Base-by-base conservation (phyloP, 1,140 invertebrate species). In the Ceratosolen solmsi region DNA sequence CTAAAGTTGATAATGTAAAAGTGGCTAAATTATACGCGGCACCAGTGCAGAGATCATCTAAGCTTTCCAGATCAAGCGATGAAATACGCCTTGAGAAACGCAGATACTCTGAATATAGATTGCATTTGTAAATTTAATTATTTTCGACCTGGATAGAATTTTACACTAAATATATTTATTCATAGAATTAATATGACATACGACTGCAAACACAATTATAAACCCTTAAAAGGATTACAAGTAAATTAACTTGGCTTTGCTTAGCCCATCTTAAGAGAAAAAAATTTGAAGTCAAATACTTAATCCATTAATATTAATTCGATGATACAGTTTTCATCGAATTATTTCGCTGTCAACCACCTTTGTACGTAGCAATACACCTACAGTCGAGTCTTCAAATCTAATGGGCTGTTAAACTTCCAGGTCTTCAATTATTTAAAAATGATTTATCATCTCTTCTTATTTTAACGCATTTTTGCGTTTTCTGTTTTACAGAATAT, bases 401-500 rank as follows among this genome's bases (percentile, higher is more conserved):
- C 76, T 83, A 83, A 63, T 74, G 76, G 82, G 76, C 76, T 79
- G 49, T 79, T 49, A 83, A 79, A 83, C 70, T 83, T 83, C 76
- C 76, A 79, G 70, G 58, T 83, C 41, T 84, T 71, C 25, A 78
- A 77, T 84, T 76, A 60, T 76, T 82, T 79, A 79, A 81, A 54
- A 75, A 82, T 68, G 75, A 38, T 84, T 80, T 78, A 75, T 83
- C 73, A 83, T 41, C 49, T 30, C 82, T 68, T 82, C 75, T 63
- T 79, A 56, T 70, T 79, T 79, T 82, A 65, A 83, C 58, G 71
- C 80, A 75, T 72, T 51, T 70, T 83, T 72, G 83, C 82, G 79
- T 79, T 87, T 73, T 88, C 83, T 86, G 84, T 86, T 88, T 85
- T 85, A 87, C 86, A 89, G 87, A 89, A 89, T 86, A 87, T 82